Percentiles rank a stretch among this genome's conserved stretches.
Evolutionary conservation across 2,797 vertebrate genomes (phyloP).

Genomic region (Crocidura indochinensis): DNA sequence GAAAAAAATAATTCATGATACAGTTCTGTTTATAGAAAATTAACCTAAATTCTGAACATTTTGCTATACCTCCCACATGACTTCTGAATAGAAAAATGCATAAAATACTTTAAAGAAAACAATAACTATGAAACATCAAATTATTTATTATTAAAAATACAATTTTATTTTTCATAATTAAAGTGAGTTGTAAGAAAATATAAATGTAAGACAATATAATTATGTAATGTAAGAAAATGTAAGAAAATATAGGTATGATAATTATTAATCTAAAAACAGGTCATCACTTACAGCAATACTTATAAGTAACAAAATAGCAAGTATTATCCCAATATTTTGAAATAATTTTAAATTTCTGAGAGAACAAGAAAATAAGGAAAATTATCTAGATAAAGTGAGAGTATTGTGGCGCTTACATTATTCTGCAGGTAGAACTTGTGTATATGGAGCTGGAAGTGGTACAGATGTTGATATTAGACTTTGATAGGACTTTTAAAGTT

Average conservation of each 20-base stretch:
- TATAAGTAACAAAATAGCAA: conserved; percentile 19
- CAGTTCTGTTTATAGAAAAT: conserved; percentile 56
- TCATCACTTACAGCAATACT: neutral
- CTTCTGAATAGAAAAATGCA: conserved; percentile 25
- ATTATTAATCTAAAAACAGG: conserved; percentile 39
- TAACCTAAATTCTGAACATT: conserved; percentile 47
- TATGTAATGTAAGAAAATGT: neutral
- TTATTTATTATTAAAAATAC: conserved; percentile 37
- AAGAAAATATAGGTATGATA: neutral
- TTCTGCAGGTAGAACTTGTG: neutral
- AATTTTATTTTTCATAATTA: conserved; percentile 19
- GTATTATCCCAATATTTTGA: neutral
- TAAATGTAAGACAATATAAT: neutral
- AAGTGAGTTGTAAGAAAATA: conserved; percentile 14
- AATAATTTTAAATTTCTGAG: conserved; percentile 11
- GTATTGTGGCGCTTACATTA: neutral
- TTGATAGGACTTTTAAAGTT: neutral
- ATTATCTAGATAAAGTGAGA: neutral
- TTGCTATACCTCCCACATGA: conserved; percentile 36
- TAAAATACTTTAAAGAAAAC: conserved; percentile 46
- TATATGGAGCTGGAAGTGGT: neutral
- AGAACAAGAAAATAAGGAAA: conserved; percentile 6
- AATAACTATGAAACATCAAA: neutral
- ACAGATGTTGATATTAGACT: neutral
- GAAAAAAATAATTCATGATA: conserved; percentile 48